Base-by-base conservation (phyloP, 2,797 vertebrate genomes). In the Neoniphon sammara region DNA sequence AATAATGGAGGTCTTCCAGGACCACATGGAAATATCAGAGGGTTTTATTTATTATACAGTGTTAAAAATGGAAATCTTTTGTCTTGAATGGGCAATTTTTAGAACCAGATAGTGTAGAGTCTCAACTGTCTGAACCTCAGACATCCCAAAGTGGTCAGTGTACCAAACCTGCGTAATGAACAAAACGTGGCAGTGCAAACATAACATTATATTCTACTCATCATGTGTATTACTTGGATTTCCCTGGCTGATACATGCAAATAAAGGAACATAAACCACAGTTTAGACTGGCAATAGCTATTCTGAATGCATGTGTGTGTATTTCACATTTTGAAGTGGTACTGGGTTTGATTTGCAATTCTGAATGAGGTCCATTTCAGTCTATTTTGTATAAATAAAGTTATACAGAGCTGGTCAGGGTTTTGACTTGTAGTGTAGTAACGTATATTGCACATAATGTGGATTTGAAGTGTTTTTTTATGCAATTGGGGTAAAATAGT, bases 391-490 rank as follows among this genome's bases (percentile, higher is more conserved):
- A 23, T 23, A 25, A 54, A 27, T 9, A 25, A 25, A 14, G 21
- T 27, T 59, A 21, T 59, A 31, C 71, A 23, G 58, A 14, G 7
- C 34, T 69, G 18, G 81, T 84, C 57, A 73, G 59, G 55, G 55
- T 62, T 81, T 80, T 82, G 55, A 36, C 63, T 58, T 34, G 39
- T 14, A 52, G 15, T 75, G 2, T 56, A 5, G 11, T 54, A 49
- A 36, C 8, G n/a, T 54, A 31, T 46, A 12, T 54, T 75, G 25
- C 21, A 57, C 30, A 59, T 47, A 31, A 65, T n/a, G 8, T 23
- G 7, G 18, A 62, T 2, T 25, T 27, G 7, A 73, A 54, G 34
- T 4, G 0, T 1, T 49, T 58, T 68, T 67, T 56, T 46, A 5
- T 54, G 2, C 57, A 55, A 5, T 4, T 44, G 12, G 20, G 59